phyloP scores from a whole-genome alignment of 2,888 invertebrate species.

The Sepiola atlantica region DNA sequence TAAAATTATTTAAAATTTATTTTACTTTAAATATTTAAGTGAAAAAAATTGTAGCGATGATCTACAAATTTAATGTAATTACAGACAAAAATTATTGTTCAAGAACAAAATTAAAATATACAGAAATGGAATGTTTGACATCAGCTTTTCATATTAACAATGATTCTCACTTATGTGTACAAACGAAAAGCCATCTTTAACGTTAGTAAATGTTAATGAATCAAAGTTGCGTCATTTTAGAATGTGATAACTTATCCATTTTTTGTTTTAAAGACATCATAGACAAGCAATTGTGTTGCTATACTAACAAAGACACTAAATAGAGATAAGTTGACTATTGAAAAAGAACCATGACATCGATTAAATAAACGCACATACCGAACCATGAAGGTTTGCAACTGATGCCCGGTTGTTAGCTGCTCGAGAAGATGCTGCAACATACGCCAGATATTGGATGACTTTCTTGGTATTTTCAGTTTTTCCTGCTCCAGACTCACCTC shows the following conservation, averaged over 20 bases:
- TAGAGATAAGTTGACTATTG: neutral
- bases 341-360: neutral
- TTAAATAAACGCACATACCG: slow-evolving; percentile 55
- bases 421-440: slow-evolving; percentile 91
- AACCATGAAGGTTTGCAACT: slow-evolving; percentile 58
- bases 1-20: too few species aligned
- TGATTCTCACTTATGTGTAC: too few species aligned
- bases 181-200: neutral
- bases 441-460: slow-evolving; percentile 99
- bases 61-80: too few species aligned
- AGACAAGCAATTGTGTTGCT: neutral
- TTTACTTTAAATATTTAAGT: too few species aligned
- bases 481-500: slow-evolving; percentile 99
- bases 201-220: neutral
- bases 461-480: slow-evolving; percentile 99
- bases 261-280: neutral
- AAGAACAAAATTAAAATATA: too few species aligned
- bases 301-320: neutral
- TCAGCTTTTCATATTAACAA: too few species aligned
- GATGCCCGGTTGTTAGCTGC: slow-evolving; percentile 60
- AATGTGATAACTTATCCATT: neutral
- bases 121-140: too few species aligned
- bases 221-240: neutral
- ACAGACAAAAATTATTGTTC: too few species aligned
- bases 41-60: too few species aligned